Base-by-base conservation (phyloP, 2,888 invertebrate species). In the Dysmachus trigonus region DNA sequence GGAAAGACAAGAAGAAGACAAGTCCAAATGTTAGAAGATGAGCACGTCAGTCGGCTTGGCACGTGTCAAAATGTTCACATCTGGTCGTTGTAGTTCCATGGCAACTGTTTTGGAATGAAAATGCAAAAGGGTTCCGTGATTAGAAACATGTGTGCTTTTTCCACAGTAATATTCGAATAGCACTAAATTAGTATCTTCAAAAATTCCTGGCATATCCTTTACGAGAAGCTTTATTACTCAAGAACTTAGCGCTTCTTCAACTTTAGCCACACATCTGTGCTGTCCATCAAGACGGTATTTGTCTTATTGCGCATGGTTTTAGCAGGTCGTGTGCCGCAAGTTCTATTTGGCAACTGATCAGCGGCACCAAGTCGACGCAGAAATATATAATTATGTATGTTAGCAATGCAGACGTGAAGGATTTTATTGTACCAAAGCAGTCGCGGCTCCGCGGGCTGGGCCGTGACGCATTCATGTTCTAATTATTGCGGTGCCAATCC, bases 401-500 rank as follows among this genome's bases (percentile, higher is more conserved):
- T 77, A 47, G 77, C 77, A 47, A 77, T 77, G 77, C 77, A 77
- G 77, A 77, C 77, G 8, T 22, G 22, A 77, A 31, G 77, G 27
- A 77, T 77, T 77, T 77, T 77, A 77, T 77, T 77, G 77, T 77
- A 77, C 30, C 77, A 15, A 18, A 22, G 41, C 77, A 27, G 22
- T 47, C 27, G 62, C 62, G 13, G 15, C 10, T 51, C n/a, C 5
- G 7, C 41, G 15, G 47, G 47, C 30, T 41, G 77, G 38, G 47
- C 77, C 27, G 15, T 77, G 77, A 77, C 77, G 77, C 41, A 18
- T 77, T 47, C 77, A 77, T 77, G 77, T 77, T 77, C 77, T 77
- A 77, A 77, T 77, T 77, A 77, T 77, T 51, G 77, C 47, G 51
- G 47, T 77, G 77, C 77, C 47, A 77, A 62, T 77, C 77, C 30